A percentile compares a stretch with the other conserved stretches of the same genome.
Conservation (phyloP, 2,113 vertebrate genomes). For the Tragelaphus strepsiceros region DNA sequence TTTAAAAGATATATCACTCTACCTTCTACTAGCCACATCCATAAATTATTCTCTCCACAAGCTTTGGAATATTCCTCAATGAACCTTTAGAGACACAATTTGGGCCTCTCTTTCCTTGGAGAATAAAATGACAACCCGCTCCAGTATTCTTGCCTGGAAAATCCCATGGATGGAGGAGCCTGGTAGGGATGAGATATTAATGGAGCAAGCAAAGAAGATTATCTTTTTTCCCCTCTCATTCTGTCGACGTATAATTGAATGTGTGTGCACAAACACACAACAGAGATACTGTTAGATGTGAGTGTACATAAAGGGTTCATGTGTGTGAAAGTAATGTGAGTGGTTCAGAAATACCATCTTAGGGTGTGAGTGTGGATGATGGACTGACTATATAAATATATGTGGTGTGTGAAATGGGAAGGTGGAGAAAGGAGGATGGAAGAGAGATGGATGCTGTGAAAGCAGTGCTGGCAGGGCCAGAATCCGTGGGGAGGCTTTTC, state of each 20-base stretch:
- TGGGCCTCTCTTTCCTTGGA: constrained; percentile 10
- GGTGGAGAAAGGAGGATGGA: not conserved
- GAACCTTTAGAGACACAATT: not conserved
- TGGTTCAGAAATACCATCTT: constrained; percentile 17
- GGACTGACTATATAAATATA: not conserved
- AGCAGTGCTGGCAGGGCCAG: not conserved
- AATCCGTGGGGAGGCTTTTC: not conserved
- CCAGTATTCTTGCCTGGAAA: not conserved
- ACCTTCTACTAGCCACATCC: not conserved
- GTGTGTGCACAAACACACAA: not conserved
- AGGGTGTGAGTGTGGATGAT: not conserved
- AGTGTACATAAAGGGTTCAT: not conserved
- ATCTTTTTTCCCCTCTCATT: not conserved
- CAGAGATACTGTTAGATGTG: not conserved
- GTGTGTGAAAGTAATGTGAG: not conserved
- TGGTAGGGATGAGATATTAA: not conserved
- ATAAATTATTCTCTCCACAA: not conserved
- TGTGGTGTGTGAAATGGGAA: not conserved
- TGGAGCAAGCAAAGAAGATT: constrained; percentile 4
- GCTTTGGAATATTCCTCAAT: not conserved
- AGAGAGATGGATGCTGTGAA: not conserved
- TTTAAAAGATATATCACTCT: constrained; percentile 21
- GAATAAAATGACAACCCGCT: not conserved
- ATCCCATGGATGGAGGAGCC: not conserved
- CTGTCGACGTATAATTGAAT: not conserved